Conservation (phyloP, 2,888 invertebrate genomes). For the Ophioninae sp. region DNA sequence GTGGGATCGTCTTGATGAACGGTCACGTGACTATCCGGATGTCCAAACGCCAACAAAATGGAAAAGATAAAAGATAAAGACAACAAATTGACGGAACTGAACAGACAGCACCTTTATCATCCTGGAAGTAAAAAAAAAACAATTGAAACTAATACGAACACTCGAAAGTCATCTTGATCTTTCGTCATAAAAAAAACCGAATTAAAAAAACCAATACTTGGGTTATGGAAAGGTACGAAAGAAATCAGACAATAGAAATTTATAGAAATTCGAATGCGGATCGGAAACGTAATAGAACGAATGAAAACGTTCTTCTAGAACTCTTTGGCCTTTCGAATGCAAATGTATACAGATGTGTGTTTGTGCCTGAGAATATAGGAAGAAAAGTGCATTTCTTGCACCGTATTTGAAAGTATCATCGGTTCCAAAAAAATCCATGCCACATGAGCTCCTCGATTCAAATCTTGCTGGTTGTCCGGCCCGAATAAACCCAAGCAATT, state of each 20-base stretch:
- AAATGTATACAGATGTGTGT: too few species aligned
- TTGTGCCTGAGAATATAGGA: too few species aligned
- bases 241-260: not conserved
- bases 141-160: not conserved
- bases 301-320: not conserved
- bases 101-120: not conserved
- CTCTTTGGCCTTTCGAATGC: not conserved
- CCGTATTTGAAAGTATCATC: too few species aligned
- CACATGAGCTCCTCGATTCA: too few species aligned
- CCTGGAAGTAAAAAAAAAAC: too few species aligned
- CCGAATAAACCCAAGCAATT: too few species aligned
- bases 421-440: too few species aligned
- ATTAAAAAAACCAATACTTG: too few species aligned
- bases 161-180: slow-evolving; percentile 1
- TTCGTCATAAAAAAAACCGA: not conserved
- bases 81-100: not conserved
- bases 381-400: too few species aligned
- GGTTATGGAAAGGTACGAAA: not conserved
- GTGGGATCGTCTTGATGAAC: not conserved
- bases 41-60: not conserved
- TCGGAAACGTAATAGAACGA: not conserved
- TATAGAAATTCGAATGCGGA: not conserved
- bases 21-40: not conserved
- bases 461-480: too few species aligned
- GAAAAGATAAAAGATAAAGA: not conserved